Evolutionary conservation across 2,888 invertebrate species (phyloP), one percentile per base, ranked within the genome.

Genomic region (Agrilus cyanescens): DNA sequence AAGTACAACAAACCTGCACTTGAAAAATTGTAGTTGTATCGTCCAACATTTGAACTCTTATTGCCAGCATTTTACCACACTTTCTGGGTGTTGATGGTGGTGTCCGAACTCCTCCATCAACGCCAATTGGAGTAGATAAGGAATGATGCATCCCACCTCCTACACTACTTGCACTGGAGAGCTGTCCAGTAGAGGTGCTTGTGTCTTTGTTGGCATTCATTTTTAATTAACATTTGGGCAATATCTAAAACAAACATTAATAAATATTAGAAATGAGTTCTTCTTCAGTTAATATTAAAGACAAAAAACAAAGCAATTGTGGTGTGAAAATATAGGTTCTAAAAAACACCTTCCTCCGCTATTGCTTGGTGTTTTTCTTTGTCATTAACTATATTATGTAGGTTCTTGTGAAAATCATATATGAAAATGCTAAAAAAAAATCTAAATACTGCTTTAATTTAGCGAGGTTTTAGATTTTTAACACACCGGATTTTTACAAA

Each of bases 11-110:
- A 62, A 89, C 89, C 85, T 90, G 89, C 53, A 90, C 84, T 78
- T 90, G 89, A 69, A 90, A 90, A 75, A 89, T 84, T 54, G 88
- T 88, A 62, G 87, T 74, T 40, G 84, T 78, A 68, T 90, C 90
- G 65, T 90, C 89, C 53, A 90, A 72, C 89, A 89, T 89, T 69
- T 87, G 87, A 43, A 90, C 83, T 54, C 87, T 73, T 49, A 89
- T 82, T 41, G 87, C 86, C 49, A 90, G 74, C 81, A 90, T 89
- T 69, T 90, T 90, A 62, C 89, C 89, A 56, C 81, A 81, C 60
- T 85, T 86, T 58, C 85, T 79, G 42, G 83, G 85, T 53, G 87
- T 85, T 52, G 84, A 74, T 40, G 85, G 84, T 46, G 84, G 83
- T 50, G 86, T 85, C 48, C 83, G 74, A 35, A 58, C 70, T 48